Evolutionary conservation across 2,888 invertebrate genomes (phyloP).

Genomic region (Byasa hedistus): DNA sequence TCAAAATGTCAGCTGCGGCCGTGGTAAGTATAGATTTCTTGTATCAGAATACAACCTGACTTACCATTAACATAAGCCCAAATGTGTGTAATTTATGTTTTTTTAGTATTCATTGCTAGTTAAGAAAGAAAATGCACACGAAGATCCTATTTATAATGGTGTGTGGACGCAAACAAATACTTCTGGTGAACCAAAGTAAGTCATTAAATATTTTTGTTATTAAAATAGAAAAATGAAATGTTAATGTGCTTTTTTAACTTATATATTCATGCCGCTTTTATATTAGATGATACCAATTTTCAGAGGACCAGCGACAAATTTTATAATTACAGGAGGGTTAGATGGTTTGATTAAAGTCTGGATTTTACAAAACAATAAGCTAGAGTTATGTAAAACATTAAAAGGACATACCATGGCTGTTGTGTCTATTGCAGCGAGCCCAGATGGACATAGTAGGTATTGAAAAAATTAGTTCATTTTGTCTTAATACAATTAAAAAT

Average conservation of each 20-base stretch:
- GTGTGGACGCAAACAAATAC: conserved; percentile 86
- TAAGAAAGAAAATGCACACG: conserved; percentile 92
- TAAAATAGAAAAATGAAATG: background rate
- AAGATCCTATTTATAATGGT: conserved; percentile 95
- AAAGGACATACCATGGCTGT: conserved; percentile 95
- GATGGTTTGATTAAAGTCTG: conserved; percentile 96
- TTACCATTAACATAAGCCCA: background rate
- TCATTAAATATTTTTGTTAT: conserved; percentile 37
- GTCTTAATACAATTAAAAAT: background rate
- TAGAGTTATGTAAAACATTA: conserved; percentile 87
- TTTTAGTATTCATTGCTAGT: conserved; percentile 82
- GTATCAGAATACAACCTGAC: background rate
- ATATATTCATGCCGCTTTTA: background rate
- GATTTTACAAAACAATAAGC: conserved; percentile 83
- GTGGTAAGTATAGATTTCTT: conserved; percentile 32
- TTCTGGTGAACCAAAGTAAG: conserved; percentile 67
- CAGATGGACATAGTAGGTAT: conserved; percentile 89
- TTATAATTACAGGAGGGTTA: conserved; percentile 93
- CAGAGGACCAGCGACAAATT: conserved; percentile 81
- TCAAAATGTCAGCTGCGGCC: conserved; percentile 33
- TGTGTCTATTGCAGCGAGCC: conserved; percentile 93
- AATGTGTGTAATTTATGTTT: conserved; percentile 20
- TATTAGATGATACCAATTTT: conserved; percentile 32
- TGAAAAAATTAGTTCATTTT: background rate
- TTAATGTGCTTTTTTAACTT: background rate